Evolutionary conservation across 1,140 invertebrate genomes (phyloP), one percentile per base, ranked within the genome.

Genomic region (Drosophila tristis): DNA sequence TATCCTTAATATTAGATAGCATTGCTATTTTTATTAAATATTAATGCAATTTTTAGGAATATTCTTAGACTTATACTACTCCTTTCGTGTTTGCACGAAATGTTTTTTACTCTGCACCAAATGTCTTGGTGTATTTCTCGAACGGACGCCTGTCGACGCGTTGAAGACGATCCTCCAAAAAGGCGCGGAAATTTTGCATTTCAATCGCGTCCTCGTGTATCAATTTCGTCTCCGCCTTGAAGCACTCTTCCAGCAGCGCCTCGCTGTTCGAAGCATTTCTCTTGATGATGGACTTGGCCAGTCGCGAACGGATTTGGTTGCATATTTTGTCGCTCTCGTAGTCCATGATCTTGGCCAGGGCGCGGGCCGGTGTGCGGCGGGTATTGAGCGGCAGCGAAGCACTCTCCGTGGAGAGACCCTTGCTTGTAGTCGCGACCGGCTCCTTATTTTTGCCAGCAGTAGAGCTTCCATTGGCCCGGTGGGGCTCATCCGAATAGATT

Each of bases 261-360:
- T 54, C 56, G 11, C 26, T 48, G 20, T 44, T 47, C 2, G 15
- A 4, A 6, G 31, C 7, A 23, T 43, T 64, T 9, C 55, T 35
- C 5, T 58, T 64, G 0, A 2, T 4, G 4, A 87, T 25, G 0
- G 59, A n/a, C 15, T 50, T 51, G 16, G 71, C 66, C 23, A 87
- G 16, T 0, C 84, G 75, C 16, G 44, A 20, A 0, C 42, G 45
- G 23, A 87, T 65, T 54, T 87, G 79, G 23, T 39, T 44, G 6
- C 63, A 43, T 3, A 87, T 77, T 13, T 79, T 89, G 8, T 55
- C 44, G n/a, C 55, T 84, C 15, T 87, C 84, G 11, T 89, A 84
- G 35, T 61, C 47, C 45, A 90, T 56, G 2, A 89, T 80, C 20
- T 80, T 87, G 2, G 71, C 54, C 45, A 89, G 50, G 1, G 84